Conservation (phyloP, 2,113 vertebrate species). For the Corydoras sp. region DNA sequence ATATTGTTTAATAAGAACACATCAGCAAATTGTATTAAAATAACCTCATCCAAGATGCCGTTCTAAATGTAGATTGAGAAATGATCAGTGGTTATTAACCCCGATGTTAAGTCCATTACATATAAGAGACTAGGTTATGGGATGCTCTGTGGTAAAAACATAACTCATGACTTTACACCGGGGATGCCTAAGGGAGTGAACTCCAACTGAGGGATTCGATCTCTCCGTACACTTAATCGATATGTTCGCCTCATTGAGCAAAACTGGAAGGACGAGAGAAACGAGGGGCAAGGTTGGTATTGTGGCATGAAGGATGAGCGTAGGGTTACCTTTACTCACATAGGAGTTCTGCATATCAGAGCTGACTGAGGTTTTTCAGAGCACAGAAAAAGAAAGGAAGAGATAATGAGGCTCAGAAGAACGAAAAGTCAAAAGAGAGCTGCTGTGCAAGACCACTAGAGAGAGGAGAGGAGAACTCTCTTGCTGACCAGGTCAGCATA, state of each 20-base stretch:
- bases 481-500: constrained; percentile 23
- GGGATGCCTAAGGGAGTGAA: constrained; percentile 65
- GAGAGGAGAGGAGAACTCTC: constrained; percentile 21
- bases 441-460: constrained; percentile 35
- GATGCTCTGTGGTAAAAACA: constrained; percentile 54
- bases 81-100: too few relatives aligned
- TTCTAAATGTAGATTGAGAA: too few relatives aligned
- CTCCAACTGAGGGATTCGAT: constrained; percentile 68
- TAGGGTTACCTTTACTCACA: constrained; percentile 60
- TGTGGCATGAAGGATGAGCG: constrained; percentile 64
- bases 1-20: too few relatives aligned
- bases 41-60: too few relatives aligned
- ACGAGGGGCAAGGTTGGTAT: constrained; percentile 42
- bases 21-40: too few relatives aligned
- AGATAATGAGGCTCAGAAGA: constrained; percentile 54
- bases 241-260: constrained; percentile 50
- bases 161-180: constrained; percentile 69
- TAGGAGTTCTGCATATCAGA: constrained; percentile 47
- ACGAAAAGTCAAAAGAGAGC: constrained; percentile 27
- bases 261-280: constrained; percentile 43
- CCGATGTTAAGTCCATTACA: too few relatives aligned
- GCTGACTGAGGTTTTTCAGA: constrained; percentile 61
- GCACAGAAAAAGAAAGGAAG: constrained; percentile 12
- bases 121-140: constrained; percentile 7
- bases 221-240: constrained; percentile 67